Conservation (phyloP, 2,113 vertebrate species). For the Strix uralensis region DNA sequence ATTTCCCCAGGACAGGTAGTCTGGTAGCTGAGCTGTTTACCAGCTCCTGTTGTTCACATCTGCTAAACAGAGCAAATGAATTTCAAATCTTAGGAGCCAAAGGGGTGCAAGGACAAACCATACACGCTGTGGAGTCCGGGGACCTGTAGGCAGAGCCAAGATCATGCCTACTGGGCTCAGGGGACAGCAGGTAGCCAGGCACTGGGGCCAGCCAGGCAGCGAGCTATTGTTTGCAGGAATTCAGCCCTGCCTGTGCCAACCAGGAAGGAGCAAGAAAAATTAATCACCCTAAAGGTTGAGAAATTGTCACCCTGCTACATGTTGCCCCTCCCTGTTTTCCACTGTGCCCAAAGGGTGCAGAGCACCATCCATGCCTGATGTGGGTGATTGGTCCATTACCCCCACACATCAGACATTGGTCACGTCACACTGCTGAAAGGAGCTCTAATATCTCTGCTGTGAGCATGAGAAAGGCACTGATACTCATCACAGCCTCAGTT, state of each 20-base stretch:
- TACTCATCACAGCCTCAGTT: fast-evolving
- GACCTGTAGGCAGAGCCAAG: not conserved
- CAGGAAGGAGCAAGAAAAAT: slow-evolving; percentile 48
- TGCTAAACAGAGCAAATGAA: not conserved
- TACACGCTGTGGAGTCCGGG: fast-evolving
- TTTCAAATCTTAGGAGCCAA: not conserved
- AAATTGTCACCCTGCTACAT: not conserved
- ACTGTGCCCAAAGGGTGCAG: not conserved
- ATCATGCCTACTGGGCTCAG: not conserved
- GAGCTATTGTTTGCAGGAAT: slow-evolving; percentile 14
- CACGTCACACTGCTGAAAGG: not conserved
- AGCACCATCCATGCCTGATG: fast-evolving
- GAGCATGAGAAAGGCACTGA: not conserved
- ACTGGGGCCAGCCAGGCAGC: fast-evolving
- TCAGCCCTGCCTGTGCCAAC: not conserved
- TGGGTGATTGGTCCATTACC: not conserved
- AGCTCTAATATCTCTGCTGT: not conserved
- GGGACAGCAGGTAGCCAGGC: not conserved
- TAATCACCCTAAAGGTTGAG: not conserved
- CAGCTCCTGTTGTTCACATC: not conserved
- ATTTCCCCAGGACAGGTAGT: not conserved
- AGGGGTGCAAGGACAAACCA: not conserved
- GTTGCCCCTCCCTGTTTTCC: not conserved
- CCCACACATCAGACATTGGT: fast-evolving
- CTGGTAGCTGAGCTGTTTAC: not conserved